Percentiles rank a stretch among this genome's conserved stretches.
These are phyloP conservation scores for Diplolepis rosae DNA, from an alignment of 2,888 invertebrate genomes.

Conservation along the genomic window DNA sequence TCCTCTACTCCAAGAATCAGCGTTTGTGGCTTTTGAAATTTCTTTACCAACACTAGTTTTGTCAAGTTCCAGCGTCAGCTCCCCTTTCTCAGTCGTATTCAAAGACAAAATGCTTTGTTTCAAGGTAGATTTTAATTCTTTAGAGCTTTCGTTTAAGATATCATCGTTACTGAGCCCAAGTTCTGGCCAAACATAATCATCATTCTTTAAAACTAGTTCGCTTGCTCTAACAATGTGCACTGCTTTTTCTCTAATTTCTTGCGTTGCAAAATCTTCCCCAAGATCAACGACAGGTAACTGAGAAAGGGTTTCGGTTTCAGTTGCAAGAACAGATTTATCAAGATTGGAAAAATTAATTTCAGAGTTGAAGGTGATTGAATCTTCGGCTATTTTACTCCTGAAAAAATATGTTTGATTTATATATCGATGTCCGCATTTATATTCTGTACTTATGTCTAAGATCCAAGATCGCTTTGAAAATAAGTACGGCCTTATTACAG, in stretches of 20 bases:
- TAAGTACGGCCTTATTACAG: too few relatives aligned
- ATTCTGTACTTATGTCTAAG: too few relatives aligned
- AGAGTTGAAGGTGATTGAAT: constrained; percentile 37
- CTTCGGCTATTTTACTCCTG: background rate
- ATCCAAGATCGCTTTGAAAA: too few relatives aligned
- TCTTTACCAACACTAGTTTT: background rate
- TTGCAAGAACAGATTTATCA: background rate
- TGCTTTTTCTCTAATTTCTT: constrained; percentile 35
- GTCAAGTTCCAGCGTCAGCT: background rate
- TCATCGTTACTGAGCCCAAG: background rate
- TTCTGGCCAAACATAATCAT: too few relatives aligned
- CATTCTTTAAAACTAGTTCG: background rate
- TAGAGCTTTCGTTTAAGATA: background rate
- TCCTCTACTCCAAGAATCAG: constrained; percentile 68
- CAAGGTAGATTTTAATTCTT: background rate
- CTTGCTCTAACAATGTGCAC: constrained; percentile 26
- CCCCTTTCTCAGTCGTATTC: constrained; percentile 22
- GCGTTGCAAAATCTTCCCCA: constrained; percentile 64
- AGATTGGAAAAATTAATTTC: background rate
- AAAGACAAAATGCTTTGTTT: constrained; percentile 3
- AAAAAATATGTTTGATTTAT: too few relatives aligned
- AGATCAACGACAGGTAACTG: constrained; percentile 67
- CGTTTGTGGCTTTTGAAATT: background rate
- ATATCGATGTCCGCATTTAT: too few relatives aligned
- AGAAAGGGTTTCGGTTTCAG: constrained; percentile 52